phyloP scores from a whole-genome alignment of 2,113 vertebrate genomes.

The Panurus biarmicus region DNA sequence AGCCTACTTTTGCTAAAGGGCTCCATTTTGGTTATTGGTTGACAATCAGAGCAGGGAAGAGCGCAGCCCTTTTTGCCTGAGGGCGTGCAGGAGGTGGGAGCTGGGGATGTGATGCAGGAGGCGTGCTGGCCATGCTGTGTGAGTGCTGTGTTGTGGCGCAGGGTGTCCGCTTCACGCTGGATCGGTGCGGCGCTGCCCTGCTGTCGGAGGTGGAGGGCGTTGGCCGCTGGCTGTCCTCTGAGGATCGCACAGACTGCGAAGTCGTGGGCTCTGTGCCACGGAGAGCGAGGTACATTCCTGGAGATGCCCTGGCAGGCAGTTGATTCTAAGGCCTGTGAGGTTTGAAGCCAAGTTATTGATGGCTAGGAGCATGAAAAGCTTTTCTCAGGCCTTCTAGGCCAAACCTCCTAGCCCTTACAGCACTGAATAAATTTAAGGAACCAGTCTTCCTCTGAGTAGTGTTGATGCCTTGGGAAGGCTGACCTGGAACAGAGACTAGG shows the following conservation, averaged over 20 bases:
- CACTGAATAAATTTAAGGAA: not conserved
- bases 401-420: not conserved
- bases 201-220: conserved; percentile 79
- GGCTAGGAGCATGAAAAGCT: not conserved
- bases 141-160: conserved; percentile 25
- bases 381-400: not conserved
- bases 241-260: conserved; percentile 81
- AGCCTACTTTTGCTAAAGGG: not conserved
- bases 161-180: conserved; percentile 81
- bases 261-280: conserved; percentile 72
- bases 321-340: not conserved
- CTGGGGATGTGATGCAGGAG: accelerated
- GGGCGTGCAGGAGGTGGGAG: not conserved
- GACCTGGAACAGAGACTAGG: not conserved
- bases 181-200: conserved; percentile 71
- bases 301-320: not conserved
- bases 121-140: too few species aligned
- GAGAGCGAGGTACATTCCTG: conserved; percentile 64
- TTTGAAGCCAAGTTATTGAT: not conserved
- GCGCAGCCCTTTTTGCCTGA: not conserved
- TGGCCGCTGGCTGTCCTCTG: conserved; percentile 76
- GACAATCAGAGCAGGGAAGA: not conserved
- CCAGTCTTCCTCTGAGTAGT: not conserved
- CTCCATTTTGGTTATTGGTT: not conserved
- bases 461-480: not conserved